Percentiles rank a stretch among this genome's conserved stretches.
These are phyloP conservation scores for Phaethon lepturus DNA, from an alignment of 2,113 vertebrate genomes.

Conservation along the genomic window DNA sequence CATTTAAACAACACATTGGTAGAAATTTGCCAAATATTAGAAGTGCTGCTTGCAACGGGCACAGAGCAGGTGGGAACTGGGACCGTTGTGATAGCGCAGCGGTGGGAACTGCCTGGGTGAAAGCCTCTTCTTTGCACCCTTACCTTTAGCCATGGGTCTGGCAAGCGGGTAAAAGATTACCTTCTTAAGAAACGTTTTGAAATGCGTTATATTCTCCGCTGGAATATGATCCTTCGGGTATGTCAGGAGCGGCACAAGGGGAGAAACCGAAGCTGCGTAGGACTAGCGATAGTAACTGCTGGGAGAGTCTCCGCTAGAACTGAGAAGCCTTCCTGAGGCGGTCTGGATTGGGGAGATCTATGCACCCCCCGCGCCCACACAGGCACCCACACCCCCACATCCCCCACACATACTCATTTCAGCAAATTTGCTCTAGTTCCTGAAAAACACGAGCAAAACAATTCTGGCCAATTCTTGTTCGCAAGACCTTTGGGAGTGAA, in stretches of 20 bases:
- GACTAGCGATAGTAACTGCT: not conserved
- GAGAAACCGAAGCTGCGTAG: not conserved
- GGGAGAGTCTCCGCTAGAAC: not conserved
- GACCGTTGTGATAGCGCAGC: not conserved
- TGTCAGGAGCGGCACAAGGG: not conserved
- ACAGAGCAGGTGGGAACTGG: accelerated
- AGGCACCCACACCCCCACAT: accelerated
- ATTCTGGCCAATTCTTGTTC: not conserved
- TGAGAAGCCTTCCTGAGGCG: not conserved
- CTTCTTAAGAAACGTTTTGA: not conserved
- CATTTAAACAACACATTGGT: accelerated
- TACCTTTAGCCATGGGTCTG: not conserved
- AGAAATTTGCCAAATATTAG: not conserved
- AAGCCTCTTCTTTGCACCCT: accelerated
- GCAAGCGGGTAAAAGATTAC: not conserved
- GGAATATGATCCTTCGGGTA: not conserved
- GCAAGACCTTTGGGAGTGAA: not conserved
- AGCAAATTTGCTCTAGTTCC: not conserved
- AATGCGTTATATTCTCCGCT: accelerated
- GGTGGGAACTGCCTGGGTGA: not conserved
- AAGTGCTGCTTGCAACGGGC: not conserved
- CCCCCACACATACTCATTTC: not conserved
- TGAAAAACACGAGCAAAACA: not conserved
- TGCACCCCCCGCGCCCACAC: not conserved
- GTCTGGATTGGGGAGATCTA: not conserved